phyloP scores from a whole-genome alignment of 1,140 invertebrate species.

The Heliothis subflexa region DNA sequence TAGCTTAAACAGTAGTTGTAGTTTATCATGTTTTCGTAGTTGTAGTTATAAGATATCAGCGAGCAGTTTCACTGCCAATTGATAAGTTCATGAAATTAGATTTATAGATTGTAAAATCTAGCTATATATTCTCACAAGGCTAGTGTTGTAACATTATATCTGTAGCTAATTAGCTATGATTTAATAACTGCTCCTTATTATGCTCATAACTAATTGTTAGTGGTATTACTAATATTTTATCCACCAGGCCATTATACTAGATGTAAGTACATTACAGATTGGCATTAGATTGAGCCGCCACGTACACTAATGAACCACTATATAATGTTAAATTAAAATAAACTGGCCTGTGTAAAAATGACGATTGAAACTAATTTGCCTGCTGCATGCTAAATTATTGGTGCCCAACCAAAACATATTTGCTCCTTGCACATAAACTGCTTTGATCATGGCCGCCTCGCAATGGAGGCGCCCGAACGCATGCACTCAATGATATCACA shows the following conservation, averaged over 20 bases:
- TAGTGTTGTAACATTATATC: constrained; percentile 75
- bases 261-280: constrained; percentile 59
- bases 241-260: constrained; percentile 65
- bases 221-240: constrained; percentile 58
- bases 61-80: constrained; percentile 67
- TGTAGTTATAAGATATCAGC: constrained; percentile 80
- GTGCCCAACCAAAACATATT: constrained; percentile 60
- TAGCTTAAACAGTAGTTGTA: constrained; percentile 83
- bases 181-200: constrained; percentile 67
- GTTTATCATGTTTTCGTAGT: constrained; percentile 77
- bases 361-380: constrained; percentile 68
- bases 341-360: constrained; percentile 48
- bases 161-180: constrained; percentile 75
- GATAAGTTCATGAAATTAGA: constrained; percentile 70
- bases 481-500: constrained; percentile 69
- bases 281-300: constrained; percentile 37
- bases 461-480: constrained; percentile 69
- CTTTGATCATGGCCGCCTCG: constrained; percentile 70
- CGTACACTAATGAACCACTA: constrained; percentile 30
- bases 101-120: constrained; percentile 73
- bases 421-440: constrained; percentile 64
- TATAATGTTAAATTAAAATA: constrained; percentile 43
- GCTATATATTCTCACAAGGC: constrained; percentile 69
- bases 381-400: constrained; percentile 81
- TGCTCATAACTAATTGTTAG: constrained; percentile 68